Conservation (phyloP, 1,140 invertebrate species). For the Aphidius gifuensis region DNA sequence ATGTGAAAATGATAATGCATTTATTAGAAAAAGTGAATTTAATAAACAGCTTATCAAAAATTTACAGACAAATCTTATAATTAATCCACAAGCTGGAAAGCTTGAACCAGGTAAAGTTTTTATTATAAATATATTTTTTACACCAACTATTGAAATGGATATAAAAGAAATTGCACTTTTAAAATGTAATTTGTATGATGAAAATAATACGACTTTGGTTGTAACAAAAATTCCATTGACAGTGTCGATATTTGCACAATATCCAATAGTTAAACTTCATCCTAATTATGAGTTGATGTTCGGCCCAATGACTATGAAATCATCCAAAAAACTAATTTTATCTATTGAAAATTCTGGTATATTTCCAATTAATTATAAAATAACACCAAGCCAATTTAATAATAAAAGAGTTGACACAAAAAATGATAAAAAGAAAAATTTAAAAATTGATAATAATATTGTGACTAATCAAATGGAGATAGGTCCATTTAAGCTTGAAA, state of each 20-base stretch:
- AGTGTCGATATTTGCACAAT: conserved; percentile 37
- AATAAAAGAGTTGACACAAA: conserved; percentile 1
- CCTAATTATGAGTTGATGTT: conserved; percentile 39
- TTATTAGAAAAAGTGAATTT: conserved; percentile 24
- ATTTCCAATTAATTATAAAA: conserved; percentile 34
- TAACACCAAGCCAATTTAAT: conserved; percentile 7
- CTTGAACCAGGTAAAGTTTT: conserved; percentile 27
- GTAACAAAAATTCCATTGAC: conserved; percentile 38
- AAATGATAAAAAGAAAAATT: conserved; percentile 23
- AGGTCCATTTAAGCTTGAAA: neutral
- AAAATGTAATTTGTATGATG: conserved; percentile 35
- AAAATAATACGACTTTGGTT: conserved; percentile 26
- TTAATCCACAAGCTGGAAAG: conserved; percentile 29
- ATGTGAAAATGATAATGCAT: neutral
- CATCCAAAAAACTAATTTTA: conserved; percentile 33
- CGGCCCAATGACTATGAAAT: conserved; percentile 30
- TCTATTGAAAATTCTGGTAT: conserved; percentile 40
- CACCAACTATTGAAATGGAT: conserved; percentile 33
- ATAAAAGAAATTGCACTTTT: conserved; percentile 35
- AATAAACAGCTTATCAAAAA: conserved; percentile 14
- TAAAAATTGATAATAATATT: neutral
- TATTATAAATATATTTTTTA: conserved; percentile 32
- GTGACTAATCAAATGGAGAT: conserved; percentile 11
- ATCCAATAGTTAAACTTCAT: conserved; percentile 31
- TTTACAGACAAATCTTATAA: conserved; percentile 28